Base-by-base conservation (phyloP, 2,113 vertebrate species). In the Acrocephalus kingi region DNA sequence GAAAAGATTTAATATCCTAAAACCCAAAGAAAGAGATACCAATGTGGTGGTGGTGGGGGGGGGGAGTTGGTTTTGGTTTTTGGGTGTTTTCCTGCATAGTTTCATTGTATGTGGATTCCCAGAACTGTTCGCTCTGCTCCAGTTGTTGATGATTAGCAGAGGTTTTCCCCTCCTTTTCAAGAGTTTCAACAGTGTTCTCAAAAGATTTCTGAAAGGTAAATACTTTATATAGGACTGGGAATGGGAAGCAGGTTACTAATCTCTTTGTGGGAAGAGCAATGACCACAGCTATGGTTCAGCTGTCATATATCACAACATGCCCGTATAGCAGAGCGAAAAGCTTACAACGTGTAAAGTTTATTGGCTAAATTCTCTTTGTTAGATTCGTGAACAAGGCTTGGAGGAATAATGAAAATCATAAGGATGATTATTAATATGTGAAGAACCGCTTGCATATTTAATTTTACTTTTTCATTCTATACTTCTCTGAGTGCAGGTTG, bases 61-160 rank as follows among this genome's bases (percentile, higher is more conserved):
- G 1, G 5, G 8, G 1, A 1, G 15, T 22, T 31, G 9, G 6
- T 2, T 79, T 21, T 41, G 37, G 3, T 11, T 14, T 76, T 35
- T 28, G 3, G 1, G 0, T 0, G n/a, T 43, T 43, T 61, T 39
- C 10, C 17, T 48, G 4, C 3, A 6, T 33, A 17, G 4, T 41
- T 49, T 19, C 9, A 10, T 37, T 1, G 0, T 27, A 49, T 4
- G 8, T 45, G 6, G 5, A 41, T 73, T 48, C 45, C 22, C 52
- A n/a, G 11, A 59, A 28, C 3, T 37, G 13, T 2, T 76, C 25
- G 61, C 2, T 28, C 37, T 73, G 19, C 8, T 19, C 4, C 4
- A 3, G 10, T 16, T 52, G 27, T 16, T 48, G 10, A 4, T 55
- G 31, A 3, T 49, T 28, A 18, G 2, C 3, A 8, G 19, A 14